These are phyloP conservation scores for Mareca strepera DNA, from an alignment of 2,797 vertebrate genomes.

Conservation along the genomic window DNA sequence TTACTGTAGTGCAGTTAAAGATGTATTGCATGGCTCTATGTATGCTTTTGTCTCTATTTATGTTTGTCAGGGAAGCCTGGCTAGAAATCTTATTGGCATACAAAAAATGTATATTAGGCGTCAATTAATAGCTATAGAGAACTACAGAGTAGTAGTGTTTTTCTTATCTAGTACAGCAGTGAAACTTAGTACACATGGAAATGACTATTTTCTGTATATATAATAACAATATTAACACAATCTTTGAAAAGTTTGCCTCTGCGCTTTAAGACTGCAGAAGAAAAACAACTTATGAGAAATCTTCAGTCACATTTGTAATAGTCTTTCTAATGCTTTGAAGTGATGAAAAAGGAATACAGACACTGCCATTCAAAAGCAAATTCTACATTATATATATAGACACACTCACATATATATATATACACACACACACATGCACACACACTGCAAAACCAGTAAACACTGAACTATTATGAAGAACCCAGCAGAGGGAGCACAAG, in stretches of 20 bases:
- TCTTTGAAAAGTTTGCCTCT: neutral
- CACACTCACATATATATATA: rapidly evolving
- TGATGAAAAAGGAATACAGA: neutral
- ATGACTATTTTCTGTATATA: neutral
- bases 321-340: rapidly evolving
- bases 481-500: constrained; percentile 65
- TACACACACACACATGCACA: rapidly evolving
- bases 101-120: constrained; percentile 40
- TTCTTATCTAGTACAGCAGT: neutral
- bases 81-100: constrained; percentile 14
- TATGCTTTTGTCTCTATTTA: neutral
- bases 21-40: neutral
- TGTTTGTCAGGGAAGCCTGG: neutral
- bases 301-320: rapidly evolving
- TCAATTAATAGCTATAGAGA: constrained; percentile 5
- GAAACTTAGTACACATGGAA: neutral
- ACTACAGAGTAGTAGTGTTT: neutral
- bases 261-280: neutral
- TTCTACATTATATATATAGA: rapidly evolving
- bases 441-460: neutral
- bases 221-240: neutral
- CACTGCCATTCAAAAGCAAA: neutral
- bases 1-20: neutral
- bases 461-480: neutral
- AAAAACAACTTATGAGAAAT: neutral